Conservation (phyloP, 2,888 invertebrate genomes). For the Aphelenchoides bicaudatus region DNA sequence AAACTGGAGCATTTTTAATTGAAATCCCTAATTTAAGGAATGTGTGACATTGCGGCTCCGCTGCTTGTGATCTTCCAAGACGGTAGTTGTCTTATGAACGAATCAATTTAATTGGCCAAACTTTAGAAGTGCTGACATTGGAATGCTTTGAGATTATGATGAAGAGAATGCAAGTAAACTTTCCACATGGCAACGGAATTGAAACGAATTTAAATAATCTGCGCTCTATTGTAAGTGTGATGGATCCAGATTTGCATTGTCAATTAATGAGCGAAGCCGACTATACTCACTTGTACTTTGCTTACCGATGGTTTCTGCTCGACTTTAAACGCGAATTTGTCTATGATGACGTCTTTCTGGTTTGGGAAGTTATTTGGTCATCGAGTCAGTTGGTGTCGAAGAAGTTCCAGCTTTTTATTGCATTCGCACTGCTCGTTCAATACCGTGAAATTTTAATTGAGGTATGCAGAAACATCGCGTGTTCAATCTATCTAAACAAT, state of each 20-base stretch:
- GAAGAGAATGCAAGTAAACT: slow-evolving; percentile 84
- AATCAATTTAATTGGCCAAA: slow-evolving; percentile 3
- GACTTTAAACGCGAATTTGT: slow-evolving; percentile 88
- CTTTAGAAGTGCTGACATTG: slow-evolving; percentile 77
- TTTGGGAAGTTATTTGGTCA: slow-evolving; percentile 96
- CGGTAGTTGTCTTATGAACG: slow-evolving; percentile 60
- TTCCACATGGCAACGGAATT: slow-evolving; percentile 86
- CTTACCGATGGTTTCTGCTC: slow-evolving; percentile 91
- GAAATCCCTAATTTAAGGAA: too few relatives aligned
- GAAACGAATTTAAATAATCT: slow-evolving; percentile 92
- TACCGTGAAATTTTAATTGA: slow-evolving; percentile 88
- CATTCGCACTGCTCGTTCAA: slow-evolving; percentile 82
- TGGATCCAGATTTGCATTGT: slow-evolving; percentile 88
- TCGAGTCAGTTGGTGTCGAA: slow-evolving; percentile 79
- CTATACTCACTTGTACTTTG: slow-evolving; percentile 94
- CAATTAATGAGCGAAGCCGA: slow-evolving; percentile 74
- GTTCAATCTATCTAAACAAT: too few relatives aligned
- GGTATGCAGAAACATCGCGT: too few relatives aligned
- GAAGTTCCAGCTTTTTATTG: slow-evolving; percentile 87
- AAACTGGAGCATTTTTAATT: too few relatives aligned
- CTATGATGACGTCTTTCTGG: slow-evolving; percentile 84
- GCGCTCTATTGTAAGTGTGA: slow-evolving; percentile 73
- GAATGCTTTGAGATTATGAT: slow-evolving; percentile 86
- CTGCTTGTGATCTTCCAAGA: slow-evolving; percentile 85
- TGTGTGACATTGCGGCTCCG: slow-evolving; percentile 92